Conservation (phyloP, 2,113 vertebrate genomes). For the Psilopogon haemacephalus region DNA sequence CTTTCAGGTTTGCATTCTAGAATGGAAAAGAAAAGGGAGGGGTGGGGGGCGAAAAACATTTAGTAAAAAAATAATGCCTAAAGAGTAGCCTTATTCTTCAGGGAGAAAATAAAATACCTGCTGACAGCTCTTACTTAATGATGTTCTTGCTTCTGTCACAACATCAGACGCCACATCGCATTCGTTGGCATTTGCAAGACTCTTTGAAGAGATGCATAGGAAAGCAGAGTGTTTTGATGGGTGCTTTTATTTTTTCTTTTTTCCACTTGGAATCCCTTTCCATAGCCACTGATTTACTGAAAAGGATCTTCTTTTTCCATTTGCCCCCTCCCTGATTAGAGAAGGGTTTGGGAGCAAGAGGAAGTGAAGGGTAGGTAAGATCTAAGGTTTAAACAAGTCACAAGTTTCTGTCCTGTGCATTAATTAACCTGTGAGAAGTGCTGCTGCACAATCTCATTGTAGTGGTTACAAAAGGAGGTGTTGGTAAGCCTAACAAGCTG, state of each 20-base stretch:
- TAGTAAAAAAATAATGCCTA: conserved; percentile 34
- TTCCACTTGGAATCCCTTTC: conserved; percentile 15
- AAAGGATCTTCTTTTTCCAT: neutral
- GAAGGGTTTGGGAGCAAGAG: neutral
- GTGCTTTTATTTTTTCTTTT: neutral
- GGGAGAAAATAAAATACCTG: conserved; percentile 42
- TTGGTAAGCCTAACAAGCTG: neutral
- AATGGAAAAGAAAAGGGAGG: conserved; percentile 14
- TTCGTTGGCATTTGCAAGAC: conserved; percentile 34
- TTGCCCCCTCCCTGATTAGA: neutral
- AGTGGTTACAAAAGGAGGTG: neutral
- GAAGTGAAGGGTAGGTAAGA: neutral
- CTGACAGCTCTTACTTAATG: conserved; percentile 60
- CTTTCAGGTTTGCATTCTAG: conserved; percentile 10
- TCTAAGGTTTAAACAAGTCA: neutral
- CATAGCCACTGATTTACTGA: neutral
- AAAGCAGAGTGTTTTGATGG: conserved; percentile 20
- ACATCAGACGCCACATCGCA: neutral
- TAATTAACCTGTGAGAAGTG: neutral
- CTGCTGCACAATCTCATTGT: neutral
- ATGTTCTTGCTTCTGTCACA: conserved; percentile 52
- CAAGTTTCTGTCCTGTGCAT: neutral
- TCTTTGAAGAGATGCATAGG: conserved; percentile 10
- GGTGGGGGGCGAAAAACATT: conserved; percentile 30
- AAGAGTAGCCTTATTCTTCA: conserved; percentile 33